These are phyloP conservation scores for Heliconius himera DNA, from an alignment of 1,140 invertebrate species.

Conservation along the genomic window DNA sequence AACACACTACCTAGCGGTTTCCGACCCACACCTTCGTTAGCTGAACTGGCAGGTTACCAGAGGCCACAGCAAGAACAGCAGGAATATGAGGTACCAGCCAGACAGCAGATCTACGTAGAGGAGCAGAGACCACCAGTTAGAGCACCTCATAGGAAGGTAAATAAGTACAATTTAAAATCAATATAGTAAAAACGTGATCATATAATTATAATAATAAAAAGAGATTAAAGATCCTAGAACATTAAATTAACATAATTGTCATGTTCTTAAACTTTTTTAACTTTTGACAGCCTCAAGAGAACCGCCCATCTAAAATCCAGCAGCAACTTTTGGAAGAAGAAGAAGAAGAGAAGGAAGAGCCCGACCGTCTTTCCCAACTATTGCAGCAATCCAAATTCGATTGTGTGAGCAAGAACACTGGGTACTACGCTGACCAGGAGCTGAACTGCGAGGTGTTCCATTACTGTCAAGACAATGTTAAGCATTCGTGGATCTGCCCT, in stretches of 20 bases:
- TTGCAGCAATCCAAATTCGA: slow-evolving; percentile 92
- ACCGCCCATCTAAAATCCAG: slow-evolving; percentile 61
- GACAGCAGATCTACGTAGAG: slow-evolving; percentile 55
- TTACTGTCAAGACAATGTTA: slow-evolving; percentile 94
- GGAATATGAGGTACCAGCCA: slow-evolving; percentile 54
- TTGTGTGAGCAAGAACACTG: slow-evolving; percentile 90
- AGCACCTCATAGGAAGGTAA: slow-evolving; percentile 65
- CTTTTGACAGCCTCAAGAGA: slow-evolving; percentile 56
- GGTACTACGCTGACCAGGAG: slow-evolving; percentile 95
- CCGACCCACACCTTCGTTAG: slow-evolving; percentile 68
- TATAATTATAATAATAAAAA: too few species aligned
- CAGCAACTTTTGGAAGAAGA: slow-evolving; percentile 70
- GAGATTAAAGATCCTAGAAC: too few species aligned
- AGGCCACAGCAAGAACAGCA: slow-evolving; percentile 51
- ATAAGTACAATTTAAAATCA: neutral
- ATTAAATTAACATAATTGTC: too few species aligned
- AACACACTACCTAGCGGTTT: slow-evolving; percentile 71
- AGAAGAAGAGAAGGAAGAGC: slow-evolving; percentile 90
- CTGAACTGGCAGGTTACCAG: slow-evolving; percentile 73
- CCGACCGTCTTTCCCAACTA: slow-evolving; percentile 90
- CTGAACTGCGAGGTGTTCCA: slow-evolving; percentile 96
- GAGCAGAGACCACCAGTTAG: slow-evolving; percentile 55
- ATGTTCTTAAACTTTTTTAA: neutral
- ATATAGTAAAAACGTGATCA: neutral
- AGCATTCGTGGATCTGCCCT: slow-evolving; percentile 96